Evolutionary conservation across 2,888 invertebrate species (phyloP), one percentile per base, ranked within the genome.

Genomic region (Diadegma fenestrale): DNA sequence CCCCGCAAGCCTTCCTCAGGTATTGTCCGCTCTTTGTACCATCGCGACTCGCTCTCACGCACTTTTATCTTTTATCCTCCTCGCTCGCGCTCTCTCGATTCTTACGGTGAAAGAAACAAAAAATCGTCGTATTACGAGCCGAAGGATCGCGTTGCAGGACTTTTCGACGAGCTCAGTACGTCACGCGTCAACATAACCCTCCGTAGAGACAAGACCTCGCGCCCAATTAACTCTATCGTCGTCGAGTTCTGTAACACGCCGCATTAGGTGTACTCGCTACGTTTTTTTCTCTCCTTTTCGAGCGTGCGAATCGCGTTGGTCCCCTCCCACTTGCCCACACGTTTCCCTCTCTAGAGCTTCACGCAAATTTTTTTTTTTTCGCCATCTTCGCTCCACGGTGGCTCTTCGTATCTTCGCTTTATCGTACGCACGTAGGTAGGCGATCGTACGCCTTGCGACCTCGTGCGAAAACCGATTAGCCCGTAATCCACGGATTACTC

Each of bases 101-200:
- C 48, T 76, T 61, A 66, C 64, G 37, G 66, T 22, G 45, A 30
- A 64, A 63, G 37, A 45, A 64, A 37, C 19, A 66, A 66, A 69
- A 17, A 45, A 14, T 48, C 37, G 26, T 72, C 54, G 43, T 30
- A 61, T 26, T 19, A 19, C 48, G 45, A 58, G 66, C 41, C 14
- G 48, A 79, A 63, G 30, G 45, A 68, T 68, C n/a, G n/a, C n/a
- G 22, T 58, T 69, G 64, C 66, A 66, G 54, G 69, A 76, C 71
- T 12, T 37, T 37, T 63, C 71, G 68, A 51, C 10, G 26, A 73
- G 73, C 72, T 58, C 86, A 30, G 68, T 80, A 71, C 66, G 75
- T 37, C 84, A 80, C 76, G 66, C 85, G 87, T 87, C 88, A 89
- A 89, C 89, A 89, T 89, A 90, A 90, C 90, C 89, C 90, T 86